A percentile compares a stretch with the other conserved stretches of the same genome.
phyloP scores from a whole-genome alignment of 2,888 invertebrate species.

The Carpatolechia fugitivella region DNA sequence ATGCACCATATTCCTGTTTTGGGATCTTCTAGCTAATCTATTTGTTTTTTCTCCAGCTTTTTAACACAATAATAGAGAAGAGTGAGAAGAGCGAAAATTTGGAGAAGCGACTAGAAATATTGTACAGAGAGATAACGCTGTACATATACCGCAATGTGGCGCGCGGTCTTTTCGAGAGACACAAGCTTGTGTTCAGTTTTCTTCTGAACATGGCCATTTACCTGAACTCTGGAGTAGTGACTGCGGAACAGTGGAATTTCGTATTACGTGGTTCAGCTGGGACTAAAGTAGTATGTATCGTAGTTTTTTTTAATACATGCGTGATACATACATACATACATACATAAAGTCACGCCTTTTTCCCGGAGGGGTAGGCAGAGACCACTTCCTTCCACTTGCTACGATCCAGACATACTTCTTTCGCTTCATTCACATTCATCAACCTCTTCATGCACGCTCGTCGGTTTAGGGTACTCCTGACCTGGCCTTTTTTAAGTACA shows the following conservation, averaged over 20 bases:
- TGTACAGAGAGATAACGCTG: conserved; percentile 88
- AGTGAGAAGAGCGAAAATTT: conserved; percentile 84
- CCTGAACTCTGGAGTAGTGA: conserved; percentile 81
- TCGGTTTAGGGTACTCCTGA: too few species aligned
- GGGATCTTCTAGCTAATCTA: too few species aligned
- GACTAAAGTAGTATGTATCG: conserved; percentile 58
- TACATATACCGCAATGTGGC: conserved; percentile 93
- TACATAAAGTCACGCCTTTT: too few species aligned
- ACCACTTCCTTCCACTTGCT: too few species aligned
- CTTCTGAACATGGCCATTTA: conserved; percentile 88
- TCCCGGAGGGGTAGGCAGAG: too few species aligned
- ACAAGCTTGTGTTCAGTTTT: conserved; percentile 94
- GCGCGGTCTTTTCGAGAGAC: conserved; percentile 92
- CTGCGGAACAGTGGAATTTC: conserved; percentile 85
- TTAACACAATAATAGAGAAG: conserved; percentile 88
- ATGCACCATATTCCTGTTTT: too few species aligned
- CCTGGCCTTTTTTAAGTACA: too few species aligned
- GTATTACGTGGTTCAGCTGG: conserved; percentile 87
- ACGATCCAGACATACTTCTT: too few species aligned
- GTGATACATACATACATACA: too few species aligned
- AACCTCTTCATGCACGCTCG: too few species aligned
- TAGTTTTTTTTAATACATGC: background rate
- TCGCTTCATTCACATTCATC: too few species aligned
- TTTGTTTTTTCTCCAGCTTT: conserved; percentile 76
- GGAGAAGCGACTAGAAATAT: conserved; percentile 82